phyloP scores from a whole-genome alignment of 1,140 invertebrate species.

The Papilio aristodemus region DNA sequence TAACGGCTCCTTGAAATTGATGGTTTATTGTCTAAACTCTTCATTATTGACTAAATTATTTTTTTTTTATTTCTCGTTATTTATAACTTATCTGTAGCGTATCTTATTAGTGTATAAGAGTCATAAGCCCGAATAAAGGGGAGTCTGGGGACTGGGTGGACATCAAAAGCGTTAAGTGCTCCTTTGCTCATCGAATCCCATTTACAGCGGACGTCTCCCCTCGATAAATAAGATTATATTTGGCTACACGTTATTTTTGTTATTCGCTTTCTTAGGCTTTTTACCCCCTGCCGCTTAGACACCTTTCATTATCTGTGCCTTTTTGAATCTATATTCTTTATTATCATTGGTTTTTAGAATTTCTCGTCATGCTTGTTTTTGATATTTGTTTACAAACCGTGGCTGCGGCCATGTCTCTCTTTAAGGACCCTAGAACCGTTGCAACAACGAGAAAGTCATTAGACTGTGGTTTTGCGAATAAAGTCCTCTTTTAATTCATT shows the following conservation, averaged over 20 bases:
- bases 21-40: too few relatives aligned
- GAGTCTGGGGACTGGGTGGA: conserved; percentile 55
- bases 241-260: conserved; percentile 55
- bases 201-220: conserved; percentile 61
- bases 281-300: conserved; percentile 20
- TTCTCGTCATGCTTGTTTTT: conserved; percentile 6
- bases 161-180: conserved; percentile 79
- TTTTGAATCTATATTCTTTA: conserved; percentile 16
- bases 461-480: too few relatives aligned
- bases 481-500: too few relatives aligned
- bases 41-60: too few relatives aligned
- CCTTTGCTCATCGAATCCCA: conserved; percentile 76
- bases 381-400: too few relatives aligned
- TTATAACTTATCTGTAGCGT: conserved; percentile 21
- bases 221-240: conserved; percentile 77
- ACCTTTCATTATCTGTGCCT: conserved; percentile 27
- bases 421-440: too few relatives aligned
- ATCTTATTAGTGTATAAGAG: conserved; percentile 32
- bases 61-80: neutral
- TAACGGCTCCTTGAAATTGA: too few relatives aligned
- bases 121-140: conserved; percentile 50
- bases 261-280: conserved; percentile 40
- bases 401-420: too few relatives aligned
- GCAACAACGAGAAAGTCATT: too few relatives aligned
- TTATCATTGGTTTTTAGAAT: neutral